These are phyloP conservation scores for Nautilus pompilius DNA, from an alignment of 1,140 invertebrate genomes.

Conservation along the genomic window DNA sequence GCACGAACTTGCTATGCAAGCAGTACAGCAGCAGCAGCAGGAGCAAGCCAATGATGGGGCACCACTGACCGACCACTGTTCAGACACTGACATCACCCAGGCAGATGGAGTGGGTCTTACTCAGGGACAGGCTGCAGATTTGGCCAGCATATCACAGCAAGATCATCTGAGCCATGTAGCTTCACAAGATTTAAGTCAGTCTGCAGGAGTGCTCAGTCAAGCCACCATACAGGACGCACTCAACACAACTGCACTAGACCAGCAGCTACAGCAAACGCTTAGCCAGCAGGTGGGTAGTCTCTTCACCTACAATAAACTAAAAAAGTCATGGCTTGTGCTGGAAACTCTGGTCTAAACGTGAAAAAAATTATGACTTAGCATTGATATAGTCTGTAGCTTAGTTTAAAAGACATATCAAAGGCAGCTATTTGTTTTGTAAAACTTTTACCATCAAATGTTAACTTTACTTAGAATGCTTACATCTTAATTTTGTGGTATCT, in stretches of 20 bases:
- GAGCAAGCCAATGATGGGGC: conserved; percentile 8
- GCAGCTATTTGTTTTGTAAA: too few relatives aligned
- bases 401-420: neutral
- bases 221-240: conserved; percentile 25
- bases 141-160: conserved; percentile 15
- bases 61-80: too few relatives aligned
- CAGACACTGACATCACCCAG: too few relatives aligned
- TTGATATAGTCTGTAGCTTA: neutral
- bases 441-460: too few relatives aligned
- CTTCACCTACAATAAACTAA: neutral
- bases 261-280: conserved; percentile 34
- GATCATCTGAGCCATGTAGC: conserved; percentile 7
- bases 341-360: neutral
- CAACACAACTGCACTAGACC: conserved; percentile 19
- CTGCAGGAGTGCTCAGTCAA: conserved; percentile 15
- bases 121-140: conserved; percentile 18
- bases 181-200: conserved; percentile 8
- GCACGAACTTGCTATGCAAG: conserved; percentile 59
- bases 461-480: too few relatives aligned
- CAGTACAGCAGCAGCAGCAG: conserved; percentile 32
- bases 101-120: conserved; percentile 23
- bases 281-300: conserved; percentile 35
- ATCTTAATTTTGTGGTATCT: too few relatives aligned
- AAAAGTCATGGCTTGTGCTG: neutral
- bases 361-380: neutral